A percentile compares a stretch with the other conserved stretches of the same genome.
These are phyloP conservation scores for Iphiclides podalirius DNA, from an alignment of 2,888 invertebrate species.

Conservation along the genomic window DNA sequence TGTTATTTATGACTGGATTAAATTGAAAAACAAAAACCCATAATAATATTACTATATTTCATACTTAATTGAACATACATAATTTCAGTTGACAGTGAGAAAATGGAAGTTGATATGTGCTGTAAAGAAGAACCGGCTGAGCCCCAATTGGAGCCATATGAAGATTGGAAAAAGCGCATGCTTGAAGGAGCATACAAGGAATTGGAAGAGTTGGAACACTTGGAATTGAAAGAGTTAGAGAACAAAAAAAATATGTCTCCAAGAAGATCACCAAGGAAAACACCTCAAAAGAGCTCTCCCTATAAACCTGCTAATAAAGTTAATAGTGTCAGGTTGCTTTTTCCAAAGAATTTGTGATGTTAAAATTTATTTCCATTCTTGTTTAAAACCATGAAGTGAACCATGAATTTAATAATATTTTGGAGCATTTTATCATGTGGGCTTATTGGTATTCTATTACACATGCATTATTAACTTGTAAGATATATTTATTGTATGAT, in stretches of 20 bases:
- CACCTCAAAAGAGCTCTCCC: constrained; percentile 56
- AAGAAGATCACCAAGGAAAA: constrained; percentile 56
- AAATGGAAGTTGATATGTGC: constrained; percentile 46
- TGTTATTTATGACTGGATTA: no score
- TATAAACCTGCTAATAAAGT: constrained; percentile 47
- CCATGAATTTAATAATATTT: no score
- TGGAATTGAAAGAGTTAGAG: constrained; percentile 36
- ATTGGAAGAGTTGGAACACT: constrained; percentile 39
- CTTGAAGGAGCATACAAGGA: constrained; percentile 69
- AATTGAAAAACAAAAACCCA: no score
- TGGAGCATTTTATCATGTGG: no score
- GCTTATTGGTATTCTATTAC: no score
- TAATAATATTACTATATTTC: no score
- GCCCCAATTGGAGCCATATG: constrained; percentile 76
- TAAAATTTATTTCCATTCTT: background rate
- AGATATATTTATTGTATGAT: no score
- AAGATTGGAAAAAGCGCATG: constrained; percentile 82
- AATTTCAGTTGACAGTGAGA: constrained; percentile 39
- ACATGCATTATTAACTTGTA: no score
- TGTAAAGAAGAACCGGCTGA: constrained; percentile 40
- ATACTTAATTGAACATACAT: no score
- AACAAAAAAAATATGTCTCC: constrained; percentile 36
- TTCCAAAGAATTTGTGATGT: constrained; percentile 46
- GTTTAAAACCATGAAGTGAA: no score
- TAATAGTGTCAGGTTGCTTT: constrained; percentile 58